Evolutionary conservation across 2,113 vertebrate species (phyloP).

Genomic region (Stegastes partitus): DNA sequence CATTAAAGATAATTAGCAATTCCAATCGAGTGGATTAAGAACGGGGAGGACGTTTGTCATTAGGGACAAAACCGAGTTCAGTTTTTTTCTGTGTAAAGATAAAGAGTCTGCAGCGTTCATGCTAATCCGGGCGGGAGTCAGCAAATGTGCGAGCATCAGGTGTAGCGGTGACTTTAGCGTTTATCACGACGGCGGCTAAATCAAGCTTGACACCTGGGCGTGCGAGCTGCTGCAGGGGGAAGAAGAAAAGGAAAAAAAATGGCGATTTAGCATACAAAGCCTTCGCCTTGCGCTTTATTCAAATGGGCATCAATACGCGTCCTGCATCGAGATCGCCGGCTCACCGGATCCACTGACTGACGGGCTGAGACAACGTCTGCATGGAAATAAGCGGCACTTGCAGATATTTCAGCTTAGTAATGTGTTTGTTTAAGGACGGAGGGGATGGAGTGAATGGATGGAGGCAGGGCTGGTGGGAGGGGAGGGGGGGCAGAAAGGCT

Average conservation of each 20-base stretch:
- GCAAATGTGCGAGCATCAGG: slow-evolving; percentile 59
- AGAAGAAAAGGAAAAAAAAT: no score
- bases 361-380: slow-evolving; percentile 58
- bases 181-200: slow-evolving; percentile 58
- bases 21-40: slow-evolving; percentile 73
- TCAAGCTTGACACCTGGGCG: slow-evolving; percentile 52
- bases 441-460: slow-evolving; percentile 54
- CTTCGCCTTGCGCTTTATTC: slow-evolving; percentile 59
- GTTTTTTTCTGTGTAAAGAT: slow-evolving; percentile 34
- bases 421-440: slow-evolving; percentile 72
- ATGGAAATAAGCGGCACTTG: slow-evolving; percentile 59
- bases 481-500: slow-evolving; percentile 32
- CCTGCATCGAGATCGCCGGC: slow-evolving; percentile 51
- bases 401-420: slow-evolving; percentile 78
- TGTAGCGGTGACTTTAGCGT: slow-evolving; percentile 50
- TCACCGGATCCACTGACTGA: slow-evolving; percentile 57
- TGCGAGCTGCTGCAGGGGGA: slow-evolving; percentile 19
- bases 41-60: slow-evolving; percentile 68
- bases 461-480: slow-evolving; percentile 39
- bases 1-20: slow-evolving; percentile 77
- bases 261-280: slow-evolving; percentile 57
- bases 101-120: slow-evolving; percentile 52
- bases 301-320: slow-evolving; percentile 62
- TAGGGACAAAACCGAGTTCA: slow-evolving; percentile 60
- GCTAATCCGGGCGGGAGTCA: slow-evolving; percentile 60